Percentiles rank a stretch among this genome's conserved stretches.
Evolutionary conservation across 2,888 invertebrate genomes (phyloP).

Genomic region (Didymodactylos carnosus): DNA sequence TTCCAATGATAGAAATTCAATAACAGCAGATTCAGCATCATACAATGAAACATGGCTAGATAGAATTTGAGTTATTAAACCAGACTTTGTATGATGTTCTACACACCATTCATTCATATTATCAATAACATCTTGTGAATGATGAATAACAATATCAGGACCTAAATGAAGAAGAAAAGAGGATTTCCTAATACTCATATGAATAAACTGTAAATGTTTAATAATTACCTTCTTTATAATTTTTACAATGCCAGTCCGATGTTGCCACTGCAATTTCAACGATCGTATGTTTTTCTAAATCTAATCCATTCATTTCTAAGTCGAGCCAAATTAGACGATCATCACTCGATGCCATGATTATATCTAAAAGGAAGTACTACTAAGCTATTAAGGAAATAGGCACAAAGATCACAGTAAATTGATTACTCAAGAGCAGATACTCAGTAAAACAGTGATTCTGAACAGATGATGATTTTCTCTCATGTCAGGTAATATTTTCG

Average conservation of each 20-base stretch:
- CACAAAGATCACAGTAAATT: no score
- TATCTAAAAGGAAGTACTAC: no score
- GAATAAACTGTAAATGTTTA: background rate
- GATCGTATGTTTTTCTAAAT: constrained; percentile 49
- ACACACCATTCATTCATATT: constrained; percentile 67
- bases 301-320: constrained; percentile 61
- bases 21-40: constrained; percentile 49
- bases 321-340: constrained; percentile 11
- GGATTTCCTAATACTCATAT: background rate
- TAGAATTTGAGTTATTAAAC: constrained; percentile 52
- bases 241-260: constrained; percentile 37
- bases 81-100: constrained; percentile 60
- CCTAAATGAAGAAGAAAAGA: background rate
- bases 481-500: no score
- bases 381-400: no score
- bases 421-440: no score
- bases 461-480: no score
- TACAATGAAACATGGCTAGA: constrained; percentile 46
- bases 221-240: background rate
- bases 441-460: no score
- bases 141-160: constrained; percentile 16
- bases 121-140: constrained; percentile 46
- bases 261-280: constrained; percentile 72
- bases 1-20: constrained; percentile 47
- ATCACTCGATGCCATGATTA: background rate